phyloP scores from a whole-genome alignment of 2,888 invertebrate species.

The Spicauda simplicius region DNA sequence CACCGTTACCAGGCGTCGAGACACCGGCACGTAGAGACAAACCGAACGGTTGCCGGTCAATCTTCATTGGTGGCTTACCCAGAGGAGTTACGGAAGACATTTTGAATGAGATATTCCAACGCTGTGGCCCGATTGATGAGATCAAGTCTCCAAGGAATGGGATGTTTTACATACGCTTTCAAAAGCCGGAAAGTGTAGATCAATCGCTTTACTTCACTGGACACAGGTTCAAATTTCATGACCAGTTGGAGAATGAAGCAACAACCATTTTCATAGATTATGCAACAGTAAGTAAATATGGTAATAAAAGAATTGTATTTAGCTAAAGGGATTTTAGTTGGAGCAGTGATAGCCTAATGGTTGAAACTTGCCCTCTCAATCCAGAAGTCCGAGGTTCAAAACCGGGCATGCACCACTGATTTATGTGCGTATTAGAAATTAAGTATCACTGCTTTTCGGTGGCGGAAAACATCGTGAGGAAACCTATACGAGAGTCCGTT shows the following conservation, averaged over 20 bases:
- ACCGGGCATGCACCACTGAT: no score
- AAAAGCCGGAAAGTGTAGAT: conserved; percentile 91
- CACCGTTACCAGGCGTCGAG: conserved; percentile 92
- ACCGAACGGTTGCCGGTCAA: conserved; percentile 95
- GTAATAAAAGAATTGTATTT: neutral
- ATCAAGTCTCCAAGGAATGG: conserved; percentile 93
- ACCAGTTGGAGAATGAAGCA: conserved; percentile 87
- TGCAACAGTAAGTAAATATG: conserved; percentile 83
- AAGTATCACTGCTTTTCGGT: no score
- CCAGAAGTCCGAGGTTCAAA: no score
- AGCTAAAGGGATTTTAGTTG: no score
- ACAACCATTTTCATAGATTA: conserved; percentile 96
- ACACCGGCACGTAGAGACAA: conserved; percentile 92
- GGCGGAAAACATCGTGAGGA: no score
- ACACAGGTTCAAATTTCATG: conserved; percentile 89
- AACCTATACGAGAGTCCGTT: no score
- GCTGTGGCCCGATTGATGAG: conserved; percentile 79
- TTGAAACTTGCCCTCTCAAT: no score
- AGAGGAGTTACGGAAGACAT: conserved; percentile 92
- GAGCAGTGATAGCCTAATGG: no score
- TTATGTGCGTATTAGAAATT: no score
- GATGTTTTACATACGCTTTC: conserved; percentile 95
- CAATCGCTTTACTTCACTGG: conserved; percentile 93
- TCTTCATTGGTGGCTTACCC: conserved; percentile 97
- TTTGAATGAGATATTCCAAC: conserved; percentile 93